Conservation (phyloP, 2,888 invertebrate species). For the Mechanitis mazaeus region DNA sequence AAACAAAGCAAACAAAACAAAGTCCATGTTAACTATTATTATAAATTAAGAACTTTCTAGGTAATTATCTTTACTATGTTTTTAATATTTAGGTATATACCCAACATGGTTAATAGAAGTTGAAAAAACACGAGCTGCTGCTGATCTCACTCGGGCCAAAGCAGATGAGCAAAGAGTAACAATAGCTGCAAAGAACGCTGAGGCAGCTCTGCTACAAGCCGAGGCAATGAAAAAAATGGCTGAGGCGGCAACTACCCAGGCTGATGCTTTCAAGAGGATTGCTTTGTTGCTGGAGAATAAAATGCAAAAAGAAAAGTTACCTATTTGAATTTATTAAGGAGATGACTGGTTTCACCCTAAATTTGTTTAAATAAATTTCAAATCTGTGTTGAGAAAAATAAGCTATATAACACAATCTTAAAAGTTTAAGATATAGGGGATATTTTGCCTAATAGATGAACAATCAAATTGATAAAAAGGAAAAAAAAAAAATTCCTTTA, state of each 20-base stretch:
- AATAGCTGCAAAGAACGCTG: conserved; percentile 44
- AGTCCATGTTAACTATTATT: not conserved
- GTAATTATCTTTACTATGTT: conserved; percentile 11
- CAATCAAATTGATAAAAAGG: too few species aligned
- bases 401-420: too few species aligned
- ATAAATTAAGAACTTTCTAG: too few species aligned
- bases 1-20: conserved; percentile 20
- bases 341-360: conserved; percentile 4
- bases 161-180: conserved; percentile 48
- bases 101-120: conserved; percentile 61
- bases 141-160: conserved; percentile 50
- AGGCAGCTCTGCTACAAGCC: conserved; percentile 50
- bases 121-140: conserved; percentile 56
- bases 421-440: too few species aligned
- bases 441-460: too few species aligned
- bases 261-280: conserved; percentile 51
- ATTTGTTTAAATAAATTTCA: not conserved
- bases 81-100: conserved; percentile 43
- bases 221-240: conserved; percentile 50
- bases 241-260: conserved; percentile 49
- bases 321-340: conserved; percentile 27
- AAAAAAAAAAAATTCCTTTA: too few species aligned
- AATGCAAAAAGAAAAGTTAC: conserved; percentile 35
- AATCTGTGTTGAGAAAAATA: not conserved
- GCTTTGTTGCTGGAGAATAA: conserved; percentile 43